Evolutionary conservation across 2,797 vertebrate genomes (phyloP).

Genomic region (Enteromius treurensis): DNA sequence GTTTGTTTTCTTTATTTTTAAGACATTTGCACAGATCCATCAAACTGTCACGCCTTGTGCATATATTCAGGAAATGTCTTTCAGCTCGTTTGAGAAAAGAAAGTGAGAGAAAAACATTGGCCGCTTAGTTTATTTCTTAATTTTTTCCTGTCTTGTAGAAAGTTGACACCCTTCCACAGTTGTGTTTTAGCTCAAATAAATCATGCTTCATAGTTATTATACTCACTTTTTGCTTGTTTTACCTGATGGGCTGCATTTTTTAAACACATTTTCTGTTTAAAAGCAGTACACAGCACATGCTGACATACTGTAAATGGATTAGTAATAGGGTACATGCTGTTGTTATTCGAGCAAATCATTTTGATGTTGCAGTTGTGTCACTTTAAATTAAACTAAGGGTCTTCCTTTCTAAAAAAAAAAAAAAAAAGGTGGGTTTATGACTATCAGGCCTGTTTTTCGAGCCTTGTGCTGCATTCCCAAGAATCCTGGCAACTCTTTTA

Average conservation of each 20-base stretch:
- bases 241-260: neutral
- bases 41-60: constrained; percentile 44
- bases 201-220: constrained; percentile 21
- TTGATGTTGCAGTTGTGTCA: constrained; percentile 61
- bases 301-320: neutral
- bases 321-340: constrained; percentile 61
- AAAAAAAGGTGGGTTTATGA: constrained; percentile 58
- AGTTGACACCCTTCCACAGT: constrained; percentile 16
- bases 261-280: neutral
- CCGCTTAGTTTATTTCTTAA: constrained; percentile 10
- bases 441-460: constrained; percentile 68
- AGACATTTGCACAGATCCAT: constrained; percentile 50
- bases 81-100: constrained; percentile 15
- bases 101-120: constrained; percentile 19
- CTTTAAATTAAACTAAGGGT: constrained; percentile 64
- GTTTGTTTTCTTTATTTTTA: constrained; percentile 59
- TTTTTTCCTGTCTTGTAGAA: constrained; percentile 44
- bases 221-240: neutral
- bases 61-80: constrained; percentile 30
- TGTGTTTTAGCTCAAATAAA: constrained; percentile 2
- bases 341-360: constrained; percentile 57
- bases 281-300: constrained; percentile 36
- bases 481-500: constrained; percentile 80
- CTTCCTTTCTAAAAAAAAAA: constrained; percentile 61
- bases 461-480: constrained; percentile 73